Base-by-base conservation (phyloP, 2,113 vertebrate species). In the Sinocyclocheilus anshuiensis region DNA sequence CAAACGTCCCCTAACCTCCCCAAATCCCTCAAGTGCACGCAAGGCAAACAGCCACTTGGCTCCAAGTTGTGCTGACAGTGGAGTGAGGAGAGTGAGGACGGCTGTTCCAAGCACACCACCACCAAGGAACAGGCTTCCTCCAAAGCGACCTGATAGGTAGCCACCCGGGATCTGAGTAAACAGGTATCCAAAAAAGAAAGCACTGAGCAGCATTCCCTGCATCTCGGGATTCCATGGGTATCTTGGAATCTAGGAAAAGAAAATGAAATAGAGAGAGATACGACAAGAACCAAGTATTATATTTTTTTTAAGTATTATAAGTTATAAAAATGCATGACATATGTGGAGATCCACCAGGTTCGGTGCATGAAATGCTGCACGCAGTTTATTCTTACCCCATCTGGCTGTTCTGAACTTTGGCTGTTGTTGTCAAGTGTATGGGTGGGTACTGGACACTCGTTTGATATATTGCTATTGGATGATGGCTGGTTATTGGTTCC, bases 131-230 rank as follows among this genome's bases (percentile, higher is more conserved):
- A 91, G 11, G 0, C 86, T 95, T 0, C 96, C 96, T 4, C 96
- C 95, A 3, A 94, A 93, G 77, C 92, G 95, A 18, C 94, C 96
- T 0, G 96, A 91, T 86, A 97, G 91, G 87, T 97, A 97, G 0
- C 96, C 96, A 0, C 96, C 96, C 0, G 94, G 95, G 77, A 97
- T 94, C 91, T 97, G 95, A 1, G 96, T 97, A 86, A 91, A 87
- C 83, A 97, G 90, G 86, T 97, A 96, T 8, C 96, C 96, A 12
- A 96, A 96, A 90, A 94, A 96, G 91, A 97, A 96, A n/a, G 96
- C 95, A 16, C 96, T 94, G 24, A 96, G 93, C 86, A 97, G 93
- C 90, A 95, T 89, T 61, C 96, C 96, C 91, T 97, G 96, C 0
- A 89, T 93, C 86, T 93, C 77, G 0, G 93, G 57, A 61, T 92